Base-by-base conservation (phyloP, 2,113 vertebrate species). In the Lophotis ruficrista region DNA sequence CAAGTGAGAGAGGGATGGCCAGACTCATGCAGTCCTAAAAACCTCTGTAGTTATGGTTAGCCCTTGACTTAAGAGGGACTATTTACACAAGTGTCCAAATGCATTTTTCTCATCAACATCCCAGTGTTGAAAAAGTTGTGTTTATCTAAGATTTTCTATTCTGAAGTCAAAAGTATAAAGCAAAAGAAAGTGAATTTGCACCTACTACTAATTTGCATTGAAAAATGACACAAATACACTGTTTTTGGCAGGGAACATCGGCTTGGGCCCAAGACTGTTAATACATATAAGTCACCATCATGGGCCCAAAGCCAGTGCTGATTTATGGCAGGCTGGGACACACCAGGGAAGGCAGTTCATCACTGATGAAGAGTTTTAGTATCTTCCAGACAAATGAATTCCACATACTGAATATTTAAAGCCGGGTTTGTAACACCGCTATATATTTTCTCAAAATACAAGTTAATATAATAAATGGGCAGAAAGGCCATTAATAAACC, bases 381-480 rank as follows among this genome's bases (percentile, higher is more conserved):
- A 94, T 97, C 96, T 95, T 45, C 89, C 68, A 89, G 94, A 87
- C 85, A 96, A 93, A 95, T 92, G 89, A 96, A 94, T 96, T 62
- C 93, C 87, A 78, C 77, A 71, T 51, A 92, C 54, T 95, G 90
- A 95, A 96, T 96, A 94, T 94, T 96, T 90, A 96, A 96, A 96
- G 87, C 81, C 14, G 45, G n/a, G 70, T 93, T 83, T 77, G 80
- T 87, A 96, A 91, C 71, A 83, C 85, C 22, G 21, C 83, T 68
- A 96, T 92, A 75, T 95, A 86, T 96, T 90, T 93, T 73, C 71
- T 89, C 87, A 93, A 95, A 95, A 96, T 30, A 89, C 72, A 87
- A 95, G 87, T 95, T 97, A 95, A 87, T 37, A 30, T 95, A 95
- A 92, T 53, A 91, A 72, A 95, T 35, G 53, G 64, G 22, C 51